phyloP scores from a whole-genome alignment of 2,113 vertebrate species.

The Entosphenus tridentatus region DNA sequence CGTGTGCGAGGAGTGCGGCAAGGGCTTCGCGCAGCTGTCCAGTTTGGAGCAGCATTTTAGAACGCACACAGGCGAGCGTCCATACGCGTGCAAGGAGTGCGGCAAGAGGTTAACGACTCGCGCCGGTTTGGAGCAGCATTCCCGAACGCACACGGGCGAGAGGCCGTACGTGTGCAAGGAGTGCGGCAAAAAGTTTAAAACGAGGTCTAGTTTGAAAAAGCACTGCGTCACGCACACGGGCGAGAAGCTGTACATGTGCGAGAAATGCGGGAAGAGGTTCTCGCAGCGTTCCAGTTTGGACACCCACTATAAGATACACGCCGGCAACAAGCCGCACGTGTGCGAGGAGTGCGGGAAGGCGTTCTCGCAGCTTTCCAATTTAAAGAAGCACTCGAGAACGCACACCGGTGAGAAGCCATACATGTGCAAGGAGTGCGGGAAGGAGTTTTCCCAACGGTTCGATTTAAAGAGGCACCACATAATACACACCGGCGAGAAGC shows the following conservation, averaged over 20 bases:
- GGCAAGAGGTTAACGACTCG: neutral
- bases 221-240: neutral
- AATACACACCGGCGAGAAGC: no score
- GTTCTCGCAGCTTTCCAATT: neutral
- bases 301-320: neutral
- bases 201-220: neutral
- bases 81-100: constrained; percentile 1
- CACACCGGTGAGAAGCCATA: constrained; percentile 2
- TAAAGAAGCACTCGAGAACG: neutral
- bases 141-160: neutral
- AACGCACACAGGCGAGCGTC: constrained; percentile 4
- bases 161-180: neutral
- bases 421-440: neutral
- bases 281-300: neutral
- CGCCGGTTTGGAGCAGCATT: neutral
- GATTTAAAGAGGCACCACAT: no score
- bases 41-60: neutral
- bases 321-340: neutral
- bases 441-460: neutral
- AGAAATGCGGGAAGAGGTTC: neutral
- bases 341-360: neutral
- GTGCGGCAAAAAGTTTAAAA: neutral
- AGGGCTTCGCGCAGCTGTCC: neutral
- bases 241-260: constrained; percentile 1
- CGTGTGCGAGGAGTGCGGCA: constrained; percentile 1